phyloP scores from a whole-genome alignment of 2,888 invertebrate species.

The Dryomyza anilis region DNA sequence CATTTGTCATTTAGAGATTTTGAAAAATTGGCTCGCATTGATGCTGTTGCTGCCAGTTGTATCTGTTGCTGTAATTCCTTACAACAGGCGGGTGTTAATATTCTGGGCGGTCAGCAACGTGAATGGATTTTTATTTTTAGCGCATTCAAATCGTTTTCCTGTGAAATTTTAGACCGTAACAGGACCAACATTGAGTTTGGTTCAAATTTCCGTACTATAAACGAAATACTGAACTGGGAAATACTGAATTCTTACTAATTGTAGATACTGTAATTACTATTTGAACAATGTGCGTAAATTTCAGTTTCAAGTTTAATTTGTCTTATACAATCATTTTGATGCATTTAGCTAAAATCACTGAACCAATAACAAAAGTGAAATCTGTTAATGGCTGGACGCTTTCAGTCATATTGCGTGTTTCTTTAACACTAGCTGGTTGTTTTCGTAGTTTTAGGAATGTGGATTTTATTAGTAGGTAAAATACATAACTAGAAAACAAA shows the following conservation, averaged over 20 bases:
- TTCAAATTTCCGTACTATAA: too few species aligned
- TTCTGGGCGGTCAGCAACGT: constrained; percentile 26
- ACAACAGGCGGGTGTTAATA: not conserved
- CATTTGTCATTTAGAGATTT: constrained; percentile 34
- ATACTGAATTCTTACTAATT: too few species aligned
- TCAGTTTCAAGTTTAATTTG: not conserved
- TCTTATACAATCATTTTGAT: not conserved
- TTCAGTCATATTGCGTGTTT: constrained; percentile 34
- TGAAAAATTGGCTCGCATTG: constrained; percentile 58
- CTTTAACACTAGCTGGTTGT: constrained; percentile 33
- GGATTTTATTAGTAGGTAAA: too few species aligned
- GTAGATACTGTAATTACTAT: not conserved
- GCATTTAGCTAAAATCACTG: constrained; percentile 15
- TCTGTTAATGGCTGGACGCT: constrained; percentile 7
- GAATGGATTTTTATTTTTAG: constrained; percentile 24
- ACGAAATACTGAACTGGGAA: too few species aligned
- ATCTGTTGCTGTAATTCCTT: not conserved
- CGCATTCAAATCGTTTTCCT: too few species aligned
- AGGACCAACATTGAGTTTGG: not conserved
- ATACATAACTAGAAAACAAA: too few species aligned
- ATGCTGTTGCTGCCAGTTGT: constrained; percentile 26
- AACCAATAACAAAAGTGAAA: constrained; percentile 22
- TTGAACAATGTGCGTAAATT: not conserved
- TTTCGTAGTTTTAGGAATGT: too few species aligned
- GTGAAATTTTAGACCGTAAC: not conserved